Conservation (phyloP, 2,797 vertebrate genomes). For the Buceros bicornis region DNA sequence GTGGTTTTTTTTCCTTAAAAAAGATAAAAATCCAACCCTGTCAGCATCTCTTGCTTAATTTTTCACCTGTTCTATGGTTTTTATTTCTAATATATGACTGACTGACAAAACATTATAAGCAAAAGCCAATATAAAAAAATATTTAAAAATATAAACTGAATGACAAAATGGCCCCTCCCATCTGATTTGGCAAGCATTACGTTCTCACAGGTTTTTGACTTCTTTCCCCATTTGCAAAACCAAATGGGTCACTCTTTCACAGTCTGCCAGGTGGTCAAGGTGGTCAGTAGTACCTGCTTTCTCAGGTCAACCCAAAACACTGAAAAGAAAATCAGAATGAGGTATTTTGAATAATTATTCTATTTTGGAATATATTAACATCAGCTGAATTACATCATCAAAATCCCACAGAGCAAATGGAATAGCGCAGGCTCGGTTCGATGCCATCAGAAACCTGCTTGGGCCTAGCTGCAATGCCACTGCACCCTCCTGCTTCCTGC, state of each 20-base stretch:
- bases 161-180: not conserved
- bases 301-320: conserved; percentile 40
- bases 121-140: not conserved
- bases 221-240: conserved; percentile 7
- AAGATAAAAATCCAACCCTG: not conserved
- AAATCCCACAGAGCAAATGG: not conserved
- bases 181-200: conserved; percentile 11
- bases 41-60: not conserved
- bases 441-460: not conserved
- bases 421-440: not conserved
- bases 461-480: not conserved
- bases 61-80: not conserved
- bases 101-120: not conserved
- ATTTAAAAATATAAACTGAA: not conserved
- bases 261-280: conserved; percentile 25
- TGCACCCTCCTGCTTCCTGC: not conserved
- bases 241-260: conserved; percentile 43
- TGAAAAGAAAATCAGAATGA: conserved; percentile 15
- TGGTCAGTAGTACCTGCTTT: conserved; percentile 1
- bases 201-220: conserved; percentile 9
- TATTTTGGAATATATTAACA: conserved; percentile 35
- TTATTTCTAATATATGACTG: not conserved
- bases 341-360: conserved; percentile 53
- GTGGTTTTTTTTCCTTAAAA: not conserved
- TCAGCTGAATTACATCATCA: conserved; percentile 37